Evolutionary conservation across 2,888 invertebrate species (phyloP), one percentile per base, ranked within the genome.

Genomic region (Sinopyrophorus schimmeli): DNA sequence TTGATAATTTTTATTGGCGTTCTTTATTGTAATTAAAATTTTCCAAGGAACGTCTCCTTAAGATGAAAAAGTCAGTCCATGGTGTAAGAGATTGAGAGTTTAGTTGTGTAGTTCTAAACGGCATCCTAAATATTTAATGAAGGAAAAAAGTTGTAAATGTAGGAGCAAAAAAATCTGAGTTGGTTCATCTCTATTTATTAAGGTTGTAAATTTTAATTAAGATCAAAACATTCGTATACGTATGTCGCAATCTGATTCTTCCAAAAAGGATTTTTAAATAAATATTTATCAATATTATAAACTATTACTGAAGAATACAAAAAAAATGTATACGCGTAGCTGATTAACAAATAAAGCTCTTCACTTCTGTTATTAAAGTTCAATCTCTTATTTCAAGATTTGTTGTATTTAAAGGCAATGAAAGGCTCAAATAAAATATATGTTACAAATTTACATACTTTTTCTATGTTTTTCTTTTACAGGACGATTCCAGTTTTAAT

Each of bases 391-490:
- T 85, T 84, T 84, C 83, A 83, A 84, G 84, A 84, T 85, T 85
- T 84, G 84, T 86, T 86, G 85, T 86, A 86, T 84, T 85, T 84
- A 83, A 85, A 84, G 83, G 85, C 85, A 85, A 85, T 84, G 83
- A 84, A 79, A 86, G 83, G 85, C 86, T 86, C 85, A 86, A 86
- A 86, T 86, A 85, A n/a, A 86, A 86, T 86, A 85, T 85, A 85
- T 86, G 85, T 86, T 86, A 85, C 84, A 83, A 84, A 83, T 80
- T 81, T 72, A 71, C n/a, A n/a, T 12, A 9, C 31, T 40, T 2
- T 31, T 27, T 35, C 35, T 43, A 20, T 31, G 7, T 31, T 32
- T 3, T 15, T 14, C 3, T 23, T 24, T 15, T 9, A n/a, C n/a
- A n/a, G n/a, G n/a, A n/a, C n/a, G n/a, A 18, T 4, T 18, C 4